Evolutionary conservation across 2,888 invertebrate genomes (phyloP), one percentile per base, ranked within the genome.

Genomic region (Nemapogon koenigi): DNA sequence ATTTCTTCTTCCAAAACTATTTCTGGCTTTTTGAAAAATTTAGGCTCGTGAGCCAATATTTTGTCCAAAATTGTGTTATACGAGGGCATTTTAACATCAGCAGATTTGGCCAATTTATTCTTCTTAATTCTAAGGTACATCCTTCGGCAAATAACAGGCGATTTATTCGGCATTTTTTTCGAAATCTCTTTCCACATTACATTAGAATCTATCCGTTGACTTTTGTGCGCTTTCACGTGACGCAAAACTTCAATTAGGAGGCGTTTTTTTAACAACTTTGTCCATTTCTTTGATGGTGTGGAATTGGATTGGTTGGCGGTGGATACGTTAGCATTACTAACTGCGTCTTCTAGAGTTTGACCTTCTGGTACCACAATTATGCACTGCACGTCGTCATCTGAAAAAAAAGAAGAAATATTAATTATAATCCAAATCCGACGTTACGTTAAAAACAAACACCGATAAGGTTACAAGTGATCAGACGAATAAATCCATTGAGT

Each of bases 361-460:
- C 60, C 67, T 46, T 78, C 76, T n/a, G 72, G 69, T 38, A 76
- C 52, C 0, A 78, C 72, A 11, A 78, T 75, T 14, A 78, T 71
- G 47, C 73, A 76, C 47, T 75, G 61, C 35, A 59, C 73, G 40
- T 76, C 76, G 1, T 76, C 76, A 45, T 76, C 76, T 78, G 71
- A 17, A 62, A 53, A 33, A 6, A n/a, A 15, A 16, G 15, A n/a
- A 18, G 6, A 7, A 29, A 28, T 22, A 22, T 22, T 7, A 10
- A 22, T 7, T 6, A 22, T 22, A 22, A 22, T 22, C 6, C 22
- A 7, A 10, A 10, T 7, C 22, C 22, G 10, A 22, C 6, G 10
- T 22, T 22, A 22, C 22, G 22, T 22, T 7, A 10, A 22, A 7
- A 22, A 7, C 10, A 6, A 22, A 22, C 6, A 22, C 22, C 22